Base-by-base conservation (phyloP, 1,140 invertebrate genomes). In the Muscidifurax raptorellus region DNA sequence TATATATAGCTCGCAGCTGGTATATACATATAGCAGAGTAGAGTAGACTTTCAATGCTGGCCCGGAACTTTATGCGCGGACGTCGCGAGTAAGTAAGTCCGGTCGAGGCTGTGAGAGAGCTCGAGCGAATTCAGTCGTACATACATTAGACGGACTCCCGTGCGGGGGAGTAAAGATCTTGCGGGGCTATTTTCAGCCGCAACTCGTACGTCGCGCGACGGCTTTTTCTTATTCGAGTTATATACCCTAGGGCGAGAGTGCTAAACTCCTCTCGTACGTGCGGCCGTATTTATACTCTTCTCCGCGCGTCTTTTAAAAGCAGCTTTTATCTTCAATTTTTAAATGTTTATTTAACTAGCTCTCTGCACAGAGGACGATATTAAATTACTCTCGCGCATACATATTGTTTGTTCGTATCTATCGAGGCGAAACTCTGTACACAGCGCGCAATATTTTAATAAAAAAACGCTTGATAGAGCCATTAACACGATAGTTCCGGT, bases 11-110 rank as follows among this genome's bases (percentile, higher is more conserved):
- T 27, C 64, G 15, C n/a, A 18, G 22, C 64, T 13, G 64, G 67
- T 28, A n/a, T 67, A 25, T 47, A 13, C 13, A 13, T 47, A 22
- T 59, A 59, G 18, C 5, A 1, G 22, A 59, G 18, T n/a, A 22
- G 44, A 18, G 52, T 59, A 59, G 52, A 59, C 15, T 22, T 59
- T 59, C 15, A 59, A 59, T 22, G 71, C 71, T 22, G 71, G 71
- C 71, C 52, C 71, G 71, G 66, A 10, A 36, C 25, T 74, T 74
- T 74, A 74, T 74, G 71, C 7, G 71, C 71, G 18, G 32, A 74
- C 71, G 71, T 74, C 30, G 71, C 71, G 71, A 74, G 28, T 36
- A 36, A 72, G 71, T 36, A 74, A 74, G 71, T 36, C 30, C 71
- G 71, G 32, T n/a, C 9, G 52, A 59, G 52, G n/a, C 22, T n/a